Percentiles rank a stretch among this genome's conserved stretches.
Conservation (phyloP, 2,888 invertebrate genomes). For the Chrysomela aeneicollis region DNA sequence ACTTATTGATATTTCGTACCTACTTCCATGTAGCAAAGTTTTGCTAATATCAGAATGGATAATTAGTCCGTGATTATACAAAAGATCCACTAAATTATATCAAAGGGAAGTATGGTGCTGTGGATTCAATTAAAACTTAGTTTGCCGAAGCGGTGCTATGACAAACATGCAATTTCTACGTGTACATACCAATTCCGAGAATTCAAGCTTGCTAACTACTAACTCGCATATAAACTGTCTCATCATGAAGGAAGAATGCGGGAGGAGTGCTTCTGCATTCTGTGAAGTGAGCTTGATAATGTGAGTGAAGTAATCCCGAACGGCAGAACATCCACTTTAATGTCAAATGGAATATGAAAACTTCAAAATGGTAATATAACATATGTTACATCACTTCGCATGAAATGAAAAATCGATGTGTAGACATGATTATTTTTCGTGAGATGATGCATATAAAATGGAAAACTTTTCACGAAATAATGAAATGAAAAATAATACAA, state of each 20-base stretch:
- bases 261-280: neutral
- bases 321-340: neutral
- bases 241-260: neutral
- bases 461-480: no score
- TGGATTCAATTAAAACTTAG: conserved; percentile 56
- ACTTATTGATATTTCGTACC: neutral
- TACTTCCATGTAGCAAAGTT: neutral
- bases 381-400: neutral
- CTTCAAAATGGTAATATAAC: neutral
- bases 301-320: neutral
- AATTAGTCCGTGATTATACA: conserved; percentile 51
- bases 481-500: no score
- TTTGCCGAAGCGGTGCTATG: conserved; percentile 48
- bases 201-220: conserved; percentile 2
- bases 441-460: no score
- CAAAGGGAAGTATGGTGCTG: conserved; percentile 53
- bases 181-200: conserved; percentile 29
- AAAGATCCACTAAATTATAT: conserved; percentile 52
- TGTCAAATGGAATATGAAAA: neutral
- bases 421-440: no score
- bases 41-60: conserved; percentile 36
- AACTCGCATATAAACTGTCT: conserved; percentile 5
- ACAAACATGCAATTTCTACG: conserved; percentile 38
- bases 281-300: conserved; percentile 2
- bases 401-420: no score